A percentile compares a stretch with the other conserved stretches of the same genome.
phyloP scores from a whole-genome alignment of 2,797 vertebrate genomes.

The Lacerta bilineata region DNA sequence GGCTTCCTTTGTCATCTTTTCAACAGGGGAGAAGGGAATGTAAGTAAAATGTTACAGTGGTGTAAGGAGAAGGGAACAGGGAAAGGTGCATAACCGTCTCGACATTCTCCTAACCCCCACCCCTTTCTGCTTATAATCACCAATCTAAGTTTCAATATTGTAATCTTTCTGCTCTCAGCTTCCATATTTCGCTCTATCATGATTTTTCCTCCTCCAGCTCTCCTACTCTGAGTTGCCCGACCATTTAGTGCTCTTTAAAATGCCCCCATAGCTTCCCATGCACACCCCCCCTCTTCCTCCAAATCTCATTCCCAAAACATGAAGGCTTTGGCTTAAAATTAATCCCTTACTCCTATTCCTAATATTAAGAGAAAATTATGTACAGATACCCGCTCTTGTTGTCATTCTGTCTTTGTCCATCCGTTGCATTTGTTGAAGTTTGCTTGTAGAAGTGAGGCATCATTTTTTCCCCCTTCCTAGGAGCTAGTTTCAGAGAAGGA shows the following conservation, averaged over 20 bases:
- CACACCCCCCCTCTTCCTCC: too few species aligned
- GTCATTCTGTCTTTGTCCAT: neutral
- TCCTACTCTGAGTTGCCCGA: neutral
- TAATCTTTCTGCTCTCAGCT: neutral
- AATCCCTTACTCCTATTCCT: neutral
- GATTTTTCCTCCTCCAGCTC: neutral
- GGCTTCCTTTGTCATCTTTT: neutral
- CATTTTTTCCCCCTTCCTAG: constrained; percentile 65
- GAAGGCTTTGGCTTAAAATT: neutral
- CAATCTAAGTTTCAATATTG: neutral
- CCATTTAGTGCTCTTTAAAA: neutral
- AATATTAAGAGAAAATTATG: neutral
- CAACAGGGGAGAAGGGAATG: neutral
- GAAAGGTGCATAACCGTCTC: neutral
- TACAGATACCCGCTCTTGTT: neutral
- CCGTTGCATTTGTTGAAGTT: neutral
- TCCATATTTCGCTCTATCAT: neutral
- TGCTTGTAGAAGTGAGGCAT: neutral
- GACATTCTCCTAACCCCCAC: neutral
- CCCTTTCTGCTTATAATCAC: neutral
- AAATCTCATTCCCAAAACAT: neutral
- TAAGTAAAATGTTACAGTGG: neutral
- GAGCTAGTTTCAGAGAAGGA: constrained; percentile 96
- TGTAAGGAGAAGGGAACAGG: rapidly evolving
- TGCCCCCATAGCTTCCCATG: neutral